Evolutionary conservation across 37 sponge, comb jelly and placozoan species (phyloP).

Genomic region (Cladorhizidae sp.): DNA sequence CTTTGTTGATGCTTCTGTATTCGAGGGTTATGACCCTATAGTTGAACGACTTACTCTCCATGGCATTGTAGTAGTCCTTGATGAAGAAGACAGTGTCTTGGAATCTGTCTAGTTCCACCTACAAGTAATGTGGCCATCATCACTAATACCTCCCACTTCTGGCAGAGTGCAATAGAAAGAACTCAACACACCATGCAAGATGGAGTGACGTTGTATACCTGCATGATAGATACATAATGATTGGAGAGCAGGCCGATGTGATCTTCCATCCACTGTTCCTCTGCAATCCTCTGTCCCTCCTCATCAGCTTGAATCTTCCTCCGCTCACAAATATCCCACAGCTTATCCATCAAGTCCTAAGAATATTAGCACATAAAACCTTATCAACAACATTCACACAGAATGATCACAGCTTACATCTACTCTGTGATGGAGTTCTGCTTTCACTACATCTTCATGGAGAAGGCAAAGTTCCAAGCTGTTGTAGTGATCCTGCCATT

Average conservation of each 20-base stretch:
- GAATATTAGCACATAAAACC: background rate
- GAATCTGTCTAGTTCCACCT: slow-evolving; percentile 88
- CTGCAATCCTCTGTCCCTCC: slow-evolving; percentile 70
- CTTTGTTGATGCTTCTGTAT: no score
- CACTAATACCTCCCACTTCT: background rate
- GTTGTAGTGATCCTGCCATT: slow-evolving; percentile 88
- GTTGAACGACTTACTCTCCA: slow-evolving; percentile 39
- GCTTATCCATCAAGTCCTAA: slow-evolving; percentile 88
- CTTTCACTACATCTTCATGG: slow-evolving; percentile 84
- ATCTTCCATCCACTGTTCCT: slow-evolving; percentile 92
- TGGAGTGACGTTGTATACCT: slow-evolving; percentile 49
- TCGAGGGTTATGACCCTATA: no score
- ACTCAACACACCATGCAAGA: no score
- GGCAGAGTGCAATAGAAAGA: no score
- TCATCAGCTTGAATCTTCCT: slow-evolving; percentile 73
- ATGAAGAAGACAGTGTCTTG: slow-evolving; percentile 79
- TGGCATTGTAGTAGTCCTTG: slow-evolving; percentile 85
- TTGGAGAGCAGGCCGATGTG: slow-evolving; percentile 79
- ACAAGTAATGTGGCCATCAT: background rate
- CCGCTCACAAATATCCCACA: slow-evolving; percentile 94
- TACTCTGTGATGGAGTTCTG: slow-evolving; percentile 91
- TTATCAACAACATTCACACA: background rate
- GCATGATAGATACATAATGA: slow-evolving; percentile 85
- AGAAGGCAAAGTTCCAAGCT: slow-evolving; percentile 66
- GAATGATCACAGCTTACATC: slow-evolving; percentile 61